Evolutionary conservation across 2,113 vertebrate genomes (phyloP), one percentile per base, ranked within the genome.

Genomic region (Myanophis thanlyinensis): DNA sequence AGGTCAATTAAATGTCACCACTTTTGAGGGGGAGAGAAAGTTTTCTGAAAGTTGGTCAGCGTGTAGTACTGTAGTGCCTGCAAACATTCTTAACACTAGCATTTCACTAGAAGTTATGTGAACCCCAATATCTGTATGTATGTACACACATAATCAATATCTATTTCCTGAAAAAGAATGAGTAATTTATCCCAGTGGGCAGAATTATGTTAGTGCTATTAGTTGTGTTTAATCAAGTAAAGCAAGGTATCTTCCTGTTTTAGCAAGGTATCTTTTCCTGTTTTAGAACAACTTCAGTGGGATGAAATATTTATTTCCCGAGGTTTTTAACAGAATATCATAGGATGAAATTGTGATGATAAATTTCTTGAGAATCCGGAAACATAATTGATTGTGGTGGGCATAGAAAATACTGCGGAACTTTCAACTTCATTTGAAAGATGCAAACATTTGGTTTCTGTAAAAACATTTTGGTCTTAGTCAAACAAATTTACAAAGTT

Each of bases 1-100:
- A 98, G 98, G 98, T 98, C 97, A 98, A 98, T 97, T 97, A 97
- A 98, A 98, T 98, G 98, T 98, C 98, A 98, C 97, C 97, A 97
- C 95, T 94, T 96, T 98, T 97, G 97, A 97, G 98, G 97, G 96
- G 51, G 67, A 88, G 27, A 40, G 85, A 73, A 95, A 97, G 94
- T 96, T 95, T 95, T 97, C 94, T 95, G 93, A 96, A 95, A 91
- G 92, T 94, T 93, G 87, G 96, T 93, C 18, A 9, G 95, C 80
- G 94, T 89, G 86, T 95, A 97, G 62, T n/a, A 67, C 12, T 67
- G 62, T 51, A 87, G 92, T 87, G 92, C 87, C 91, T 95, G 92
- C 86, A 93, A 94, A 95, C 94, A n/a, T 94, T 88, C 89, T 49
- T 91, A 89, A 54, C 35, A 51, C 56, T 73, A 92, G 93, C 94